phyloP scores from a whole-genome alignment of 2,797 vertebrate genomes.

The Naso thynnoides region DNA sequence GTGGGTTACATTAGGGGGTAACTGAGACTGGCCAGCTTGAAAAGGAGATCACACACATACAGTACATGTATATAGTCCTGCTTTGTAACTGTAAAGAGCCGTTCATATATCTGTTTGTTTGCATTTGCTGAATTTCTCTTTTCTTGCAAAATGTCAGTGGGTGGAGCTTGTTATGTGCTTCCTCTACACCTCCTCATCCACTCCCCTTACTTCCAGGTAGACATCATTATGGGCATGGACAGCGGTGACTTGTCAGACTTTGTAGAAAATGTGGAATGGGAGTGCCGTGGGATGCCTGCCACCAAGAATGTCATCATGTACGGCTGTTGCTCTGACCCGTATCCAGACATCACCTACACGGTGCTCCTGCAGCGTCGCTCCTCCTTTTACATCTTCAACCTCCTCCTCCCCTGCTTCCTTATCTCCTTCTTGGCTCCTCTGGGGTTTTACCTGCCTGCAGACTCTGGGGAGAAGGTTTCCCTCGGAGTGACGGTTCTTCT shows the following conservation, averaged over 20 bases:
- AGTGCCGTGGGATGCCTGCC: conserved; percentile 95
- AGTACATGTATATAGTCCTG: background rate
- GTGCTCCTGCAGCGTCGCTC: conserved; percentile 95
- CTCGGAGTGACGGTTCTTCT: conserved; percentile 95
- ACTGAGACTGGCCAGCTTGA: background rate
- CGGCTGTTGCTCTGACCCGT: conserved; percentile 96
- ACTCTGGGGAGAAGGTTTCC: conserved; percentile 98
- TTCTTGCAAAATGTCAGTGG: background rate
- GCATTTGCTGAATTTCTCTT: background rate
- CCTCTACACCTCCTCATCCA: background rate
- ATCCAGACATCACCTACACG: conserved; percentile 96
- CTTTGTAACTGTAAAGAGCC: background rate
- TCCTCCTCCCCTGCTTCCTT: conserved; percentile 95
- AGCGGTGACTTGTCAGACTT: conserved; percentile 96
- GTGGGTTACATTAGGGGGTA: background rate
- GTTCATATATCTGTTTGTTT: background rate
- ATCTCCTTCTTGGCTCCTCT: conserved; percentile 97
- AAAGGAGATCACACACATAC: conserved; percentile 4
- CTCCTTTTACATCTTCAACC: conserved; percentile 97
- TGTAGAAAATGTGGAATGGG: conserved; percentile 97
- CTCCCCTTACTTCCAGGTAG: conserved; percentile 80
- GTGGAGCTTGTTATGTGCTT: background rate
- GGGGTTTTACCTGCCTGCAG: conserved; percentile 97
- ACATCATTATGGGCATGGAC: conserved; percentile 92
- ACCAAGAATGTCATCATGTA: conserved; percentile 96